These are phyloP conservation scores for Papilio gigon DNA, from an alignment of 2,888 invertebrate genomes.

Conservation along the genomic window DNA sequence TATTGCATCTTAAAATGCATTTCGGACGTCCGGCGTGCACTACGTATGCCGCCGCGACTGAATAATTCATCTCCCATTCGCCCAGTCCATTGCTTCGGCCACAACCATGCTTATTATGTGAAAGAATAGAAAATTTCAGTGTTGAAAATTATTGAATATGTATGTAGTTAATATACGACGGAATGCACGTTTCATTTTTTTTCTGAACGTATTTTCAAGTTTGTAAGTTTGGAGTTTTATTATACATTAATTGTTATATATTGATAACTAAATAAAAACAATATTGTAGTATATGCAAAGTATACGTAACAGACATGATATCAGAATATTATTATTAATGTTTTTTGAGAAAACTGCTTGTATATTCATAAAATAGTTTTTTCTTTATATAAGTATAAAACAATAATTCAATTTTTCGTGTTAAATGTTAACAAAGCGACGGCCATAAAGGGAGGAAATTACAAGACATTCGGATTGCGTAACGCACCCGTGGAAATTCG, in stretches of 20 bases:
- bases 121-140: constrained; percentile 45
- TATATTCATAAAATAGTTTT: no score
- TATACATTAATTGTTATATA: background rate
- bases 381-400: background rate
- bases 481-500: constrained; percentile 78
- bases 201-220: background rate
- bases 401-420: constrained; percentile 40
- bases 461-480: constrained; percentile 76
- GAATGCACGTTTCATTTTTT: constrained; percentile 16
- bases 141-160: constrained; percentile 46
- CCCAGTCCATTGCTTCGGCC: constrained; percentile 52
- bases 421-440: constrained; percentile 51
- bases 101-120: constrained; percentile 47
- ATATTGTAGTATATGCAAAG: background rate
- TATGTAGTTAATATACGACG: constrained; percentile 24
- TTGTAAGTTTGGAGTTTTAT: background rate
- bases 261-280: background rate
- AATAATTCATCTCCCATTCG: constrained; percentile 68
- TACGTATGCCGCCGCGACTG: constrained; percentile 65
- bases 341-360: no score
- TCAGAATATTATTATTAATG: no score
- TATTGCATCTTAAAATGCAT: constrained; percentile 55
- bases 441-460: constrained; percentile 73
- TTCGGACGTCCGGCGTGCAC: constrained; percentile 57
- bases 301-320: no score